Evolutionary conservation across 1,140 invertebrate genomes (phyloP).

Genomic region (Euura lappo): DNA sequence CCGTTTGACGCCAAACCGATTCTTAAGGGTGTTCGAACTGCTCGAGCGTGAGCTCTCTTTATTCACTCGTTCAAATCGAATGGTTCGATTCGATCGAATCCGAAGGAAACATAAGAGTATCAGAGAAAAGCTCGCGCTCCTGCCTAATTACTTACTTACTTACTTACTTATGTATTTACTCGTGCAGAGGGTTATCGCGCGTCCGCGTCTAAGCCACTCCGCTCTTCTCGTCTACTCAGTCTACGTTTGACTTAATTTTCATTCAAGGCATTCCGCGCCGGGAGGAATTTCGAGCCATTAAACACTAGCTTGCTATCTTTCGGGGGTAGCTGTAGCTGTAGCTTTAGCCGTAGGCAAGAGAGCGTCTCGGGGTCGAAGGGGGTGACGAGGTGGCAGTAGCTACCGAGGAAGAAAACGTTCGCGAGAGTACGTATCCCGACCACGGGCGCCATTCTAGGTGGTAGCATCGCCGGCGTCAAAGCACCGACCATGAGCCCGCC

Average conservation of each 20-base stretch:
- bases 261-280: slow-evolving; percentile 53
- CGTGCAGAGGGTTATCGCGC: neutral
- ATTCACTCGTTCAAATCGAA: no score
- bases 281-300: slow-evolving; percentile 57
- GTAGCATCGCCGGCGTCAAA: neutral
- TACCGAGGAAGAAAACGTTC: neutral
- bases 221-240: neutral
- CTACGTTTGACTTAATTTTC: slow-evolving; percentile 55
- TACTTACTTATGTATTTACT: no score
- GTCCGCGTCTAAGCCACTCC: neutral
- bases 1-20: neutral
- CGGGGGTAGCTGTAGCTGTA: slow-evolving; percentile 21
- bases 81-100: no score
- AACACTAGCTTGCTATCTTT: slow-evolving; percentile 57
- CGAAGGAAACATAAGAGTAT: no score
- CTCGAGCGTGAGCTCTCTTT: no score
- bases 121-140: no score
- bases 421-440: no score
- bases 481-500: slow-evolving; percentile 1
- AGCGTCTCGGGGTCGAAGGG: neutral
- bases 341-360: no score
- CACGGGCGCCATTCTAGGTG: neutral
- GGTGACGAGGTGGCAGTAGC: neutral
- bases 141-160: no score
- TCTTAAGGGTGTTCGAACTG: no score